These are phyloP conservation scores for Adelges cooleyi DNA, from an alignment of 1,140 invertebrate genomes.

Conservation along the genomic window DNA sequence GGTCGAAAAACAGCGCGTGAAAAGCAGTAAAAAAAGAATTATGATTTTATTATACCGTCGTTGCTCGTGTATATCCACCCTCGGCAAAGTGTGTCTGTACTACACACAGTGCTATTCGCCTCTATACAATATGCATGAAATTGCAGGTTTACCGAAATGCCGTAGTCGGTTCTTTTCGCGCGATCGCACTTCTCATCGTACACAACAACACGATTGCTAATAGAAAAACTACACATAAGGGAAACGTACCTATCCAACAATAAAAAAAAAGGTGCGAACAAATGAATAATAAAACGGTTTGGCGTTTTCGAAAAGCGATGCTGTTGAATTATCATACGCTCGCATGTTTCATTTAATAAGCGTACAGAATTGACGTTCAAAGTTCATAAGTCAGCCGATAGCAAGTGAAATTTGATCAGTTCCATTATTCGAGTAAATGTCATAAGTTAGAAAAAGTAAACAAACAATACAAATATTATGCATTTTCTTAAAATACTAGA, in stretches of 20 bases:
- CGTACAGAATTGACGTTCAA: no score
- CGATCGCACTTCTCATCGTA: background rate
- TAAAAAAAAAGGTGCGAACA: conserved; percentile 11
- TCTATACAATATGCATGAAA: conserved; percentile 19
- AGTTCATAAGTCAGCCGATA: no score
- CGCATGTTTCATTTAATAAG: no score
- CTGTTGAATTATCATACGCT: no score
- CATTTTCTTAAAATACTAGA: no score
- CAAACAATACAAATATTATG: no score
- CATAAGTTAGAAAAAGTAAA: no score
- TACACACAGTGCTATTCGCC: no score
- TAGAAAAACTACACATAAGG: background rate
- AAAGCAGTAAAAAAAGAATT: conserved; percentile 24
- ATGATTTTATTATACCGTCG: conserved; percentile 26
- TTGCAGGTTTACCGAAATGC: background rate
- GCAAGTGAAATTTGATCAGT: no score
- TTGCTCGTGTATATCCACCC: background rate
- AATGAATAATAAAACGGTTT: conserved; percentile 21
- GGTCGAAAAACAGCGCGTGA: background rate
- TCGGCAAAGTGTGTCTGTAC: no score
- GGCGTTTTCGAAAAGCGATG: conserved; percentile 4
- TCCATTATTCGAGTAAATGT: no score
- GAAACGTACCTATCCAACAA: no score
- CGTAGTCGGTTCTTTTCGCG: background rate
- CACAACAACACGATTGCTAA: background rate